phyloP scores from a whole-genome alignment of 2,888 invertebrate species.

The Thelaira solivaga region DNA sequence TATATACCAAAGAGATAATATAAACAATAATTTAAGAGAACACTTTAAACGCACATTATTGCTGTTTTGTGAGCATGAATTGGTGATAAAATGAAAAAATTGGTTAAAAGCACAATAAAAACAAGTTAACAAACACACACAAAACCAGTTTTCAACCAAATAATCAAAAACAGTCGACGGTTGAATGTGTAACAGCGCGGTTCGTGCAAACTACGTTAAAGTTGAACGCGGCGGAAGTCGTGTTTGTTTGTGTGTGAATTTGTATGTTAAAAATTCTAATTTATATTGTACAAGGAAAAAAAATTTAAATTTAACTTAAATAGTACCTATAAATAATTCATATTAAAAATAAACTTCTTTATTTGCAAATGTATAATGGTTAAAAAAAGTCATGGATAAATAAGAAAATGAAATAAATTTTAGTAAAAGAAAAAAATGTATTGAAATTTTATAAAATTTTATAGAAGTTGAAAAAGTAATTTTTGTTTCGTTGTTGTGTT shows the following conservation, averaged over 20 bases:
- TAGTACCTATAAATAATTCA: background rate
- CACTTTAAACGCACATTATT: background rate
- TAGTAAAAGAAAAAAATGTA: constrained; percentile 4
- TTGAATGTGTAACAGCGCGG: constrained; percentile 62
- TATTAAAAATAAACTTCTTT: background rate
- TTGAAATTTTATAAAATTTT: constrained; percentile 9
- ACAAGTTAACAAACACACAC: constrained; percentile 57
- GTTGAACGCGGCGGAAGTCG: constrained; percentile 56
- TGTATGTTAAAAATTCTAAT: constrained; percentile 48
- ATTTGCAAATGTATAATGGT: background rate
- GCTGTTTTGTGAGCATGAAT: constrained; percentile 1
- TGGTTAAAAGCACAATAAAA: constrained; percentile 55
- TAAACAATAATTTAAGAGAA: constrained; percentile 42
- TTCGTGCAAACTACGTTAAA: constrained; percentile 55
- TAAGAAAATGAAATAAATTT: background rate
- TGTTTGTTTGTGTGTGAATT: constrained; percentile 45
- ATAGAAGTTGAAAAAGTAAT: constrained; percentile 45
- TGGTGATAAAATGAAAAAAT: constrained; percentile 43
- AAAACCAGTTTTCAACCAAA: constrained; percentile 56
- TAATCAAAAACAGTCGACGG: constrained; percentile 59
- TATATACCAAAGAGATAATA: constrained; percentile 43
- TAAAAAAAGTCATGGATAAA: background rate
- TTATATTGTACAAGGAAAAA: constrained; percentile 35
- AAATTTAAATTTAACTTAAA: constrained; percentile 4
- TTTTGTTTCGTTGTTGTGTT: constrained; percentile 14